Percentiles rank a stretch among this genome's conserved stretches.
Evolutionary conservation across 2,888 invertebrate species (phyloP).

Genomic region (Pomacea canaliculata): DNA sequence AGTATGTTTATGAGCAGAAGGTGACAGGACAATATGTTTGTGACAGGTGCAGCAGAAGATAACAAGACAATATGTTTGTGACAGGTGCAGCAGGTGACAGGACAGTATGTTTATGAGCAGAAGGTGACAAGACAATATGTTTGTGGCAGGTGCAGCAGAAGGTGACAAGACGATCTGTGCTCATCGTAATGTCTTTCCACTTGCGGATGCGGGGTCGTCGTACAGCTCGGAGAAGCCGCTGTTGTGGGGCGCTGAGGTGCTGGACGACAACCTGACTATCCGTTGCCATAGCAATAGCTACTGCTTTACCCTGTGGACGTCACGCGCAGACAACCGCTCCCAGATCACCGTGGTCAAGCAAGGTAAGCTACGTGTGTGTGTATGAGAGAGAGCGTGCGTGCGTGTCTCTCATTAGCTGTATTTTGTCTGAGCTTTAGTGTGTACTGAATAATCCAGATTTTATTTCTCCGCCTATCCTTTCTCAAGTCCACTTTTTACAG

Average conservation of each 20-base stretch:
- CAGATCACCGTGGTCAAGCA: conserved; percentile 76
- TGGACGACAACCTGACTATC: conserved; percentile 39
- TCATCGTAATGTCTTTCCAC: not conserved
- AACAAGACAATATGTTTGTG: too few species aligned
- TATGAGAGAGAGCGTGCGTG: not conserved
- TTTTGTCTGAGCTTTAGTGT: not conserved
- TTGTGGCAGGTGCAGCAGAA: conserved; percentile 14
- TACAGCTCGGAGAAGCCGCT: not conserved
- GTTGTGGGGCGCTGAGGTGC: conserved; percentile 20
- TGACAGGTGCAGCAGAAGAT: too few species aligned
- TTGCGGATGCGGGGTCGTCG: not conserved
- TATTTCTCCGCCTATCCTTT: not conserved
- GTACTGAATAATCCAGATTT: not conserved
- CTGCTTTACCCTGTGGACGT: conserved; percentile 82
- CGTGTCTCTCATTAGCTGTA: not conserved
- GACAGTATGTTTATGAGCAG: too few species aligned
- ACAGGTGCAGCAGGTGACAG: too few species aligned
- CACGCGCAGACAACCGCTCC: conserved; percentile 75
- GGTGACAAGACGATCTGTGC: conserved; percentile 18
- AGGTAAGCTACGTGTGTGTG: conserved; percentile 72
- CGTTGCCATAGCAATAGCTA: conserved; percentile 73
- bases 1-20: too few species aligned
- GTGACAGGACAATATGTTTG: too few species aligned
- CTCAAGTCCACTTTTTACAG: too few species aligned
- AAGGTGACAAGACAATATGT: too few species aligned